A percentile compares a stretch with the other conserved stretches of the same genome.
Conservation (phyloP, 1,140 invertebrate genomes). For the Pararge aegeria region DNA sequence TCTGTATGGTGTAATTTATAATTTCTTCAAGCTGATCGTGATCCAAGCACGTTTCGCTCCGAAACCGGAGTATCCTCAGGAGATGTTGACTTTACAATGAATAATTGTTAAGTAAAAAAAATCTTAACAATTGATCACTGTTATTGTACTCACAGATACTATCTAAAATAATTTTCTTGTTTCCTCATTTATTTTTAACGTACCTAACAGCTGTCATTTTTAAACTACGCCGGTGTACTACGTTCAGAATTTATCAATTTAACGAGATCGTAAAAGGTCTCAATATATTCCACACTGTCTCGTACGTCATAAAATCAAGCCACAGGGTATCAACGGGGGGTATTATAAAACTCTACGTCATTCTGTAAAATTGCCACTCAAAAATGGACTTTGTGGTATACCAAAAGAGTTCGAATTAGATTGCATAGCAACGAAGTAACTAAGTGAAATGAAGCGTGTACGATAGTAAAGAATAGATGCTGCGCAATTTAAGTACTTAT, state of each 20-base stretch:
- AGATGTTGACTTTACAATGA: too few relatives aligned
- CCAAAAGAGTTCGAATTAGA: not conserved
- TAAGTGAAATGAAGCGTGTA: slow-evolving; percentile 4
- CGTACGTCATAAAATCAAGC: slow-evolving; percentile 38
- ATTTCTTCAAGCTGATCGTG: too few relatives aligned
- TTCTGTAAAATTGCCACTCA: not conserved
- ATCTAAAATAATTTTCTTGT: too few relatives aligned
- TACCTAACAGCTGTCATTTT: not conserved
- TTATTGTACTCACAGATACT: too few relatives aligned
- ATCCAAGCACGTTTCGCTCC: too few relatives aligned
- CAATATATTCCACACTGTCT: slow-evolving; percentile 32
- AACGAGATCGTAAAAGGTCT: slow-evolving; percentile 30
- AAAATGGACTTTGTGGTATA: not conserved
- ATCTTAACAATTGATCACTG: too few relatives aligned
- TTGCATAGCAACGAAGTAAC: not conserved
- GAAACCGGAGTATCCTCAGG: too few relatives aligned
- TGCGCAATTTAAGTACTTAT: not conserved
- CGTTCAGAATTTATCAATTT: slow-evolving; percentile 31
- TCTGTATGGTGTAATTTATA: too few relatives aligned
- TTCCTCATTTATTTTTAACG: too few relatives aligned
- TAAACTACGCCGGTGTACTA: not conserved
- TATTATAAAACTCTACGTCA: slow-evolving; percentile 31
- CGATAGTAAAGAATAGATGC: slow-evolving; percentile 6
- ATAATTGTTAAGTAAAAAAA: too few relatives aligned
- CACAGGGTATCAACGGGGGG: slow-evolving; percentile 31